Base-by-base conservation (phyloP, 2,888 invertebrate genomes). In the Eubasilissa splendida region DNA sequence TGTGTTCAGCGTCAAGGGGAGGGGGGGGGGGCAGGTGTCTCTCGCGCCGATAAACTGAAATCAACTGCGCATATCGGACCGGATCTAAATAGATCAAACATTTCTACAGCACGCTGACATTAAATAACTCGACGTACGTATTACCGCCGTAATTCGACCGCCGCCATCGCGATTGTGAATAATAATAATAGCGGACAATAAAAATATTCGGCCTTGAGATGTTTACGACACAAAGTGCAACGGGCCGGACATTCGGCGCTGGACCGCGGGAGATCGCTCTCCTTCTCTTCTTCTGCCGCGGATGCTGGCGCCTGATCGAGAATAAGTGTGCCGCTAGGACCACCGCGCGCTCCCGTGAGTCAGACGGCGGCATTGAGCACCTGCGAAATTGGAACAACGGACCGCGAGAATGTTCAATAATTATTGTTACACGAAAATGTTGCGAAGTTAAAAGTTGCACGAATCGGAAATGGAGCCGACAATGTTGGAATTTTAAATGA, bases 401-500 rank as follows among this genome's bases (percentile, higher is more conserved):
- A 70, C 52, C 53, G 10, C 50, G 53, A 70, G 68, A 70, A 70
- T 70, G 68, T 53, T 50, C 4, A 14, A 52, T 70, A 53, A 70
- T 14, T 52, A 66, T 33, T 42, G 68, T 52, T 68, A 50, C 68
- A 68, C 68, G 68, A 68, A 52, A 70, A 71, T 56, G 56, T 33
- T 33, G 5, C 22, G 33, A 54, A 22, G 56, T 12, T 54, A 56
- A 71, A 33, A 71, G 22, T 56, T 71, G 33, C 56, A 71, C 71
- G 56, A 71, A 71, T 54, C 71, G 71, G 71, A 71, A 71, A 71
- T 56, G 56, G 56, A 71, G 56, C 71, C 56, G 56, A 53, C 71
- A 33, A 56, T 31, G 56, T 56, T 56, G 56, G 71, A 71, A 71
- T 71, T 71, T 71, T 58, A 71, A 71, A 71, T 71, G 71, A 71